Conservation (phyloP, 2,888 invertebrate species). For the Mythimna lalbum region DNA sequence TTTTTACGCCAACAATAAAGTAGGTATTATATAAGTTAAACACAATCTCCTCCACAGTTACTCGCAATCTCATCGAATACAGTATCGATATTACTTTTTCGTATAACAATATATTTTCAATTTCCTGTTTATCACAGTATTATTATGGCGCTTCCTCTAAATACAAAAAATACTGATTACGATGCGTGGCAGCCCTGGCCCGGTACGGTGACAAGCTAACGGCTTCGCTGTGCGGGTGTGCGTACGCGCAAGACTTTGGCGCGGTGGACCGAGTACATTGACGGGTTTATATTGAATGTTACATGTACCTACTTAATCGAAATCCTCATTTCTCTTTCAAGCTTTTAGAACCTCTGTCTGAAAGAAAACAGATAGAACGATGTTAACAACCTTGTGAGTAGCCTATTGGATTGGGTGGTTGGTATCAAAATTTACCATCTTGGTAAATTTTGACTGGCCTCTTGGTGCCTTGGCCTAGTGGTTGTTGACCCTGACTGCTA, state of each 20-base stretch:
- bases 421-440: no score
- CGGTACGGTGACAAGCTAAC: constrained; percentile 72
- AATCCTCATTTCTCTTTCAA: not conserved
- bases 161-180: constrained; percentile 47
- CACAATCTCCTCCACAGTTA: constrained; percentile 28
- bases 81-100: constrained; percentile 36
- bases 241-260: constrained; percentile 47
- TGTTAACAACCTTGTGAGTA: no score
- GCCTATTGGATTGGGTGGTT: no score
- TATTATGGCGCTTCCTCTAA: constrained; percentile 37
- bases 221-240: constrained; percentile 67
- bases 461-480: no score
- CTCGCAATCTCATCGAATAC: constrained; percentile 9
- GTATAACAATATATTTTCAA: constrained; percentile 49
- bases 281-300: constrained; percentile 13
- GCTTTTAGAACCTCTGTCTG: not conserved
- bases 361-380: no score
- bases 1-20: not conserved
- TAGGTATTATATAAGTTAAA: not conserved
- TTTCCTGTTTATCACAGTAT: constrained; percentile 48
- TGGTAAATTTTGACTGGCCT: no score
- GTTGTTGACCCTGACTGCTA: no score
- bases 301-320: no score
- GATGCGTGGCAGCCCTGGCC: constrained; percentile 54
- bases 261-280: constrained; percentile 65